phyloP scores from a whole-genome alignment of 2,888 invertebrate species.

The Ptilodon capucinus region DNA sequence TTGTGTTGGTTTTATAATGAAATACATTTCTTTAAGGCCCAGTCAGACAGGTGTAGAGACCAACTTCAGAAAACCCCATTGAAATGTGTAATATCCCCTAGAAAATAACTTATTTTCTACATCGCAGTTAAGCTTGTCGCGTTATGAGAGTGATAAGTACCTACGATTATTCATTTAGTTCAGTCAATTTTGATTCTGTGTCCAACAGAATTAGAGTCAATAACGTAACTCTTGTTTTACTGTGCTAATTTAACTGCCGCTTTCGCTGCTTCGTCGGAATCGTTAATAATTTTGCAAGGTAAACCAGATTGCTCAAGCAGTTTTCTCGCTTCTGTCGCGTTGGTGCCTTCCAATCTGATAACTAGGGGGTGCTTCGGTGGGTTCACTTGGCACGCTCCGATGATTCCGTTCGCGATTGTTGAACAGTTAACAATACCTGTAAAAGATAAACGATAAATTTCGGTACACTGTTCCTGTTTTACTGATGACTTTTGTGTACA shows the following conservation, averaged over 20 bases:
- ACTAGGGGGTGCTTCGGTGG: conserved; percentile 93
- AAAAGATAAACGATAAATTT: conserved; percentile 18
- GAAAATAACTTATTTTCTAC: too few species aligned
- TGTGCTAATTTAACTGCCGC: conserved; percentile 87
- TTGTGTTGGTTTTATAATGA: too few species aligned
- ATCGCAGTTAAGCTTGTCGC: too few species aligned
- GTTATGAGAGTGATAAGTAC: too few species aligned
- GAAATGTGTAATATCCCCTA: too few species aligned
- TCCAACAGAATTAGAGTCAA: too few species aligned
- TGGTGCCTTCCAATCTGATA: conserved; percentile 97
- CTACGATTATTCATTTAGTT: background rate
- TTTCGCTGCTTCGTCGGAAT: conserved; percentile 96
- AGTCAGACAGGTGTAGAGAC: too few species aligned
- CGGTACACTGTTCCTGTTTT: background rate
- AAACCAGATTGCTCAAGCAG: conserved; percentile 93
- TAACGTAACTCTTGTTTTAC: conserved; percentile 7
- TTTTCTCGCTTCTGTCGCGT: conserved; percentile 91
- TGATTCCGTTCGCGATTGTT: conserved; percentile 97
- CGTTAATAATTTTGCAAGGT: conserved; percentile 90
- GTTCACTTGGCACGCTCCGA: conserved; percentile 91
- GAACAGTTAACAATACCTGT: conserved; percentile 98
- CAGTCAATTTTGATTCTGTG: background rate
- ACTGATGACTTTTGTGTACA: too few species aligned
- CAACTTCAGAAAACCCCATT: too few species aligned
- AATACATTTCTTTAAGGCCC: too few species aligned